Base-by-base conservation (phyloP, 1,140 invertebrate species). In the Magallana angulata region DNA sequence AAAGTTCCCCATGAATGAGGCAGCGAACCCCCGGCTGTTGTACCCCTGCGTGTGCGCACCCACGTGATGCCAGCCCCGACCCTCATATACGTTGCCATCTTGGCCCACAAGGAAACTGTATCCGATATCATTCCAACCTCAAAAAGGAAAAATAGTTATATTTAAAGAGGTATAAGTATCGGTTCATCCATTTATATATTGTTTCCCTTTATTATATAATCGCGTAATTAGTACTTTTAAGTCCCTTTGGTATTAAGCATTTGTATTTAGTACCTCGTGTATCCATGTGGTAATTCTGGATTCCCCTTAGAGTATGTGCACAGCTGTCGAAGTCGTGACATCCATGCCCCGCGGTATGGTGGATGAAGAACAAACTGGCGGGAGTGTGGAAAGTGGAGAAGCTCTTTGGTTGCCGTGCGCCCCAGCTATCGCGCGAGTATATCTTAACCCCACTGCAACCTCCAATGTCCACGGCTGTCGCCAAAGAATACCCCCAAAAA, bases 301-400 rank as follows among this genome's bases (percentile, higher is more conserved):
- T 91, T n/a, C 76, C 83, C 58, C 87, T 85, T 12, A 92, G 62
- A 7, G 59, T 57, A 7, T 56, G 14, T 0, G 62, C 86, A 80
- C 93, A 93, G 2, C 58, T 80, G 0, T 36, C 36, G 56, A 88
- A 57, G 56, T 82, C 88, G 36, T 36, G 85, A 87, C 92, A 94
- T 0, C 83, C 76, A 8, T 58, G 57, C 1, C 85, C 89, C 2
- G 76, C 92, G n/a, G 92, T 93, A 84, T 94, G 93, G 85, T 94
- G 94, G 14, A 94, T 92, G 86, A 97, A 96, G 5, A 97, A 97
- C 88, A 96, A 97, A 0, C 96, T 96, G 2, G 97, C 96, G 1
- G 97, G 97, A 12, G 71, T 30, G 90, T 18, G 60, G 11, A 91
- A 30, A 7, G 76, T 14, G 11, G n/a, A 18, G 18, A 16, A 68